Base-by-base conservation (phyloP, 92 coral and sea anemone genomes). In the Actinernus sp. region DNA sequence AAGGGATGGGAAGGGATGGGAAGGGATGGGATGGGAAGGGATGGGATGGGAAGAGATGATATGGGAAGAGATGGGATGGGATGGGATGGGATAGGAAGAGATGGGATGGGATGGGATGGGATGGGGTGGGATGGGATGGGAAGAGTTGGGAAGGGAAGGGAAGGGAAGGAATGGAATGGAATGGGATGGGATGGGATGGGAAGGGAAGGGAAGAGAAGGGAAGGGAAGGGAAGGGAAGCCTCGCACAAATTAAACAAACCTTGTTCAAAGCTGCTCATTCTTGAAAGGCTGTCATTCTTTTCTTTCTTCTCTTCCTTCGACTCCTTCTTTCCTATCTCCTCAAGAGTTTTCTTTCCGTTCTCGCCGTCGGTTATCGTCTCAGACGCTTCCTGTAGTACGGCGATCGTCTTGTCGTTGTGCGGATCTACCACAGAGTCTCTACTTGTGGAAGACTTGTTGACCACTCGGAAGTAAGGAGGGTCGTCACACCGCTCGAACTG, bases 401-500 rank as follows among this genome's bases (percentile, higher is more conserved):
- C 55, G n/a, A 40, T 61, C 17, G 70, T 48, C 22, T 65, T 58
- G 28, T 31, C 55, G 28, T 44, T 49, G n/a, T 51, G 43, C 20
- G 55, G 71, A 33, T 90, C 97, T 27, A 55, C 81, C 57, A 90
- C 78, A 1, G 93, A 90, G 76, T 90, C 97, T 49, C 89, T 55
- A 71, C 97, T 90, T 26, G 67, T 31, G 3, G 92, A 79, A 0
- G 86, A 49, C 65, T 91, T 95, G 59, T 66, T 88, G 24, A 91
- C 46, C 7, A 88, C 73, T 21, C 84, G 81, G 59, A 91, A 84
- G 60, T 75, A 95, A 1, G 99, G 99, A 34, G 99, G 92, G 28
- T 88, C 92, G 20, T 87, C 97, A 53, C 97, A 76, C 22, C 97
- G 97, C 65, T 95, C 99, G 54, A 95, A 95, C 79, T 91, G 99